Evolutionary conservation across 2,797 vertebrate species (phyloP), one percentile per base, ranked within the genome.

Genomic region (Miichthys miiuy): DNA sequence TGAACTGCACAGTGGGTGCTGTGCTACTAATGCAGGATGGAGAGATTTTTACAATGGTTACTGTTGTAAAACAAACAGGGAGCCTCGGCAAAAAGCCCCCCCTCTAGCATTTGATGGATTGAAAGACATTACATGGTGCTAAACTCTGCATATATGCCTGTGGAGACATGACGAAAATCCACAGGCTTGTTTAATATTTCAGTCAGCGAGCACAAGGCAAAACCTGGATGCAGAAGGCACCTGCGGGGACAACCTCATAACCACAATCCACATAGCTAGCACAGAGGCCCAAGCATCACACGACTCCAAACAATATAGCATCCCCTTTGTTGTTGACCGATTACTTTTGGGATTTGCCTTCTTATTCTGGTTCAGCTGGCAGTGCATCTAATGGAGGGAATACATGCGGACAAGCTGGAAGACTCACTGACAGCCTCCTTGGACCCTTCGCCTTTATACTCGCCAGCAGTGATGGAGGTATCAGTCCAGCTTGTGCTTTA

Each of bases 121-220:
- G 88, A 84, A 88, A 87, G 74, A 85, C 84, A 92, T 92, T 88
- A 89, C 77, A 85, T 65, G 61, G 79, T 80, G 57, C 87, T 88
- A 87, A 89, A 72, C 83, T 86, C 83, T 85, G 75, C 81, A 89
- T 84, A 80, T 76, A 85, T 72, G 79, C 86, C 91, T 87, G 82
- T 86, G 75, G 85, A 89, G 91, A 80, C 66, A 66, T 78, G 51
- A 68, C 75, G 34, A 79, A 85, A 80, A 75, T 69, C 57, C 68
- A 87, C 77, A 55, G 84, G 54, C 68, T 21, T 48, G 72, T 90
- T 77, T 84, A 91, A 87, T 79, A 84, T 88, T 91, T 92, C 83
- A 87, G 47, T 74, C 81, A 77, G 79, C 41, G 14, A 74, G 65
- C 64, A 66, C 42, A 66, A 73, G 79, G 84, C 69, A 78, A 77